Evolutionary conservation across 2,797 vertebrate species (phyloP), one percentile per base, ranked within the genome.

Genomic region (Spea hammondii): DNA sequence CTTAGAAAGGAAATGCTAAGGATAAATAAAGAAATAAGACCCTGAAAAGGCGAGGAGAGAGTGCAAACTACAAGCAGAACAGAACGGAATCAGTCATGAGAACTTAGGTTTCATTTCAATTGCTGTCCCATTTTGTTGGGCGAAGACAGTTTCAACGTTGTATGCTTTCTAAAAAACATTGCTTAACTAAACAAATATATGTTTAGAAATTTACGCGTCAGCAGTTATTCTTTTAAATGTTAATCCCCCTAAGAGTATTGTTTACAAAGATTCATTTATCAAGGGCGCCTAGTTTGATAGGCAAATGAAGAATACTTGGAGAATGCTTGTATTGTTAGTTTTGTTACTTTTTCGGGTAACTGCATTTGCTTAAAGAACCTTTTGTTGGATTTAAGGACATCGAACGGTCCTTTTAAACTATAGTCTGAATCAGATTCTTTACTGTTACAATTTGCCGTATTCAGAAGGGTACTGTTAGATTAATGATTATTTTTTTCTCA

Each of bases 161-260:
- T 81, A 73, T 54, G 55, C 80, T 74, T 72, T 70, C 72, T 70
- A 69, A 76, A 74, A 72, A 82, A 77, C 79, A 65, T 65, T 74
- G 75, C 70, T 82, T 78, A 78, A 72, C 80, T 77, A 82, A 77
- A 82, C 80, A 82, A 82, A 82, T 82, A 82, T 82, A 78, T 82
- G 80, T 82, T 82, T 77, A 77, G 80, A 78, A 82, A 78, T 82
- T 73, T 78, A 77, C 75, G 80, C 80, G 73, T 78, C 80, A 77
- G 65, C 80, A 78, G 69, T 82, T 69, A 82, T 78, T 77, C 80
- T 82, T 82, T 82, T 77, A 77, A 47, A 78, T 74, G 80, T 65
- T 82, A 82, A 82, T 82, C 80, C 75, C 32, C 57, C 65, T 64
- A 72, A 77, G 64, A 72, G 80, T 32, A 77, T 82, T 77, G 80